These are phyloP conservation scores for Dasypus novemcinctus DNA, from an alignment of 2,113 vertebrate genomes.

Conservation along the genomic window DNA sequence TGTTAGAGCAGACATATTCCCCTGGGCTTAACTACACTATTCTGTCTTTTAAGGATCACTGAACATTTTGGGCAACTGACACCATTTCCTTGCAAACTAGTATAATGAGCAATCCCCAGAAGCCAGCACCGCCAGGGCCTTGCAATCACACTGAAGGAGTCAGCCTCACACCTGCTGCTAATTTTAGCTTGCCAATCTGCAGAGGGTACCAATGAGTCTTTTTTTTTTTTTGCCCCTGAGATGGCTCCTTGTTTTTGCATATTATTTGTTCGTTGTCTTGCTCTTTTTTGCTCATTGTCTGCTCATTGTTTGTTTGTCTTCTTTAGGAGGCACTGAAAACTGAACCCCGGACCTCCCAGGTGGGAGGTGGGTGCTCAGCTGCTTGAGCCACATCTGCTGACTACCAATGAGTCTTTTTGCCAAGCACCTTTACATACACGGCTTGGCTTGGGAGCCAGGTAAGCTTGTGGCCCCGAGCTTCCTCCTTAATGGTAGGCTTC, in stretches of 20 bases:
- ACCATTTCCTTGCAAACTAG: background rate
- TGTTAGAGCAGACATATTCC: background rate
- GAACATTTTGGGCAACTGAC: conserved; percentile 46
- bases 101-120: conserved; percentile 29
- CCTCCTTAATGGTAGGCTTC: background rate
- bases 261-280: too few relatives aligned
- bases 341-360: too few relatives aligned
- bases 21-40: conserved; percentile 28
- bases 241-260: too few relatives aligned
- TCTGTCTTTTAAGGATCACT: conserved; percentile 62
- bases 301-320: too few relatives aligned
- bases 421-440: background rate
- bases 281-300: too few relatives aligned
- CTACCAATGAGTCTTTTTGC: background rate
- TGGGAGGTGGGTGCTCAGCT: too few relatives aligned
- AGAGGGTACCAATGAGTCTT: background rate
- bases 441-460: background rate
- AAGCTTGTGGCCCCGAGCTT: background rate
- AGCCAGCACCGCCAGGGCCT: background rate
- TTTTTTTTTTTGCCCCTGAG: background rate
- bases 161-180: background rate
- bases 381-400: too few relatives aligned
- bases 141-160: conserved; percentile 47
- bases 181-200: conserved; percentile 58
- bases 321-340: too few relatives aligned